Conservation (phyloP, 2,888 invertebrate species). For the Tribolium freemani region DNA sequence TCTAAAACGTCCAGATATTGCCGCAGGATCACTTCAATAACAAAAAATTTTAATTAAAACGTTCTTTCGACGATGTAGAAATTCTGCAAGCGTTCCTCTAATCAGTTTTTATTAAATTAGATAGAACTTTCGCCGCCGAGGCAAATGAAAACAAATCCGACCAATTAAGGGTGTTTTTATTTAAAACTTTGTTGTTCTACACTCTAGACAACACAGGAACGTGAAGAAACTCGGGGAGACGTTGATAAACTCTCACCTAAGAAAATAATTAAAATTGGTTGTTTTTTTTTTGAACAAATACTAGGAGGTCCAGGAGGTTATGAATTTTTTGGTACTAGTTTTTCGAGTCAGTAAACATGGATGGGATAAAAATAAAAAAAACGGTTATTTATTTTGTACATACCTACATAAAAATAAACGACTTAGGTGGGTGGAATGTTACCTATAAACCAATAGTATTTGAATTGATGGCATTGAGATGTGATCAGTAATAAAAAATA, state of each 20-base stretch:
- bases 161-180: not conserved
- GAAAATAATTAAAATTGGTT: not conserved
- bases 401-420: no score
- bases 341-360: no score
- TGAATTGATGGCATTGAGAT: no score
- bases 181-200: not conserved
- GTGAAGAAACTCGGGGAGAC: not conserved
- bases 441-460: no score
- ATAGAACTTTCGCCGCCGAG: not conserved
- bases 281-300: no score
- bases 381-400: no score
- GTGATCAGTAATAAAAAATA: no score
- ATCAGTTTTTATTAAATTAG: slow-evolving; percentile 35
- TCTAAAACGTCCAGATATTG: slow-evolving; percentile 33
- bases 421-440: no score
- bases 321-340: no score
- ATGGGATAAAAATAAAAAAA: no score
- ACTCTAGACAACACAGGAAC: not conserved
- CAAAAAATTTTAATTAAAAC: slow-evolving; percentile 36
- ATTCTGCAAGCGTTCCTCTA: slow-evolving; percentile 17
- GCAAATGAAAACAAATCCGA: slow-evolving; percentile 3
- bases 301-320: no score
- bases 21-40: slow-evolving; percentile 33
- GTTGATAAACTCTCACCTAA: no score
- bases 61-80: slow-evolving; percentile 22